Conservation (phyloP, 1,140 invertebrate genomes). For the Sarcophaga bullata region DNA sequence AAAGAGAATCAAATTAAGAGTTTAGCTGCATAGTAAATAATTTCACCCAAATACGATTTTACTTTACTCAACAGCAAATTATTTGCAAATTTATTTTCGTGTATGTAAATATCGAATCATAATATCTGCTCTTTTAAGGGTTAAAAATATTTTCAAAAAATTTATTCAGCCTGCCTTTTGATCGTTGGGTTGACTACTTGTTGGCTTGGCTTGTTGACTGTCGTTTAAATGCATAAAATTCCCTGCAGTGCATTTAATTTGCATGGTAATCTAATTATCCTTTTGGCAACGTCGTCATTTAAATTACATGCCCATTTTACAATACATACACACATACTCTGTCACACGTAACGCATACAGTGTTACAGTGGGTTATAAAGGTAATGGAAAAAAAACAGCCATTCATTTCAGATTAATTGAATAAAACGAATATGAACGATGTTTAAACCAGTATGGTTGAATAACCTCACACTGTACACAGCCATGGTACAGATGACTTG, state of each 20-base stretch:
- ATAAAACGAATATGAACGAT: too few species aligned
- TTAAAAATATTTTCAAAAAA: not conserved
- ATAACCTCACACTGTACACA: too few species aligned
- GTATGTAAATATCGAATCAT: too few species aligned
- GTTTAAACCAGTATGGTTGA: too few species aligned
- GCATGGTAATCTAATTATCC: slow-evolving; percentile 57
- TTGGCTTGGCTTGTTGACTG: not conserved
- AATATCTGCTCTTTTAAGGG: not conserved
- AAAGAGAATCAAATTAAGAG: too few species aligned
- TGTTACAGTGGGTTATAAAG: not conserved
- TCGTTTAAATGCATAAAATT: slow-evolving; percentile 22
- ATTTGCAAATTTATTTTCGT: too few species aligned
- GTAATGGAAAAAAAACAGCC: too few species aligned
- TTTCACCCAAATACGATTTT: too few species aligned
- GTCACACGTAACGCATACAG: not conserved
- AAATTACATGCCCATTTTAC: slow-evolving; percentile 27
- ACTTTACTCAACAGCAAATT: too few species aligned
- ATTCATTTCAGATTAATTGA: too few species aligned
- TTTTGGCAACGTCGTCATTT: slow-evolving; percentile 39
- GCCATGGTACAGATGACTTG: too few species aligned
- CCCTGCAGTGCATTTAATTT: slow-evolving; percentile 53
- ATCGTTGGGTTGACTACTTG: not conserved
- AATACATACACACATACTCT: not conserved
- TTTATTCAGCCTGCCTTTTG: not conserved
- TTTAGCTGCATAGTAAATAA: too few species aligned